phyloP scores from a whole-genome alignment of 2,888 invertebrate genomes.

The Ochlodes sylvanus region DNA sequence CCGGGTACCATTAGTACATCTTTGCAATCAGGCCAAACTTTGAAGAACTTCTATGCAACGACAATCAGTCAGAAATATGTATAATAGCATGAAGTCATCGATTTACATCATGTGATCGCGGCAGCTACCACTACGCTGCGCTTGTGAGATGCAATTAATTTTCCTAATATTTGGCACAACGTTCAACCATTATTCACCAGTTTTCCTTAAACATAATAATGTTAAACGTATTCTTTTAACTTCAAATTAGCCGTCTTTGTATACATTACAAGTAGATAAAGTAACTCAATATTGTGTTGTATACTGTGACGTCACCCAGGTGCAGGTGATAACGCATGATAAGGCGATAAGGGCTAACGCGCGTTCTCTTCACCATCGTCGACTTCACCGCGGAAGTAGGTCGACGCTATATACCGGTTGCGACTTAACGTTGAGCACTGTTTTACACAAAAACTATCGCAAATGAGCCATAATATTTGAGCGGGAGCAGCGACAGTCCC shows the following conservation, averaged over 20 bases:
- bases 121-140: not conserved
- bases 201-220: not conserved
- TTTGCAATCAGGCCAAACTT: not conserved
- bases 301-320: constrained; percentile 65
- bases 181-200: not conserved
- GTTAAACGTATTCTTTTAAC: not conserved
- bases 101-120: too few species aligned
- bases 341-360: constrained; percentile 52
- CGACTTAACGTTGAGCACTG: not conserved
- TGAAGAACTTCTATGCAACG: too few species aligned
- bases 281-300: constrained; percentile 3
- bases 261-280: constrained; percentile 1
- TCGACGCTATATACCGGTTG: constrained; percentile 29
- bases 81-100: too few species aligned
- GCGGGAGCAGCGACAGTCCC: constrained; percentile 48
- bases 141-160: not conserved
- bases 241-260: constrained; percentile 1
- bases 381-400: constrained; percentile 33
- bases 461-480: too few species aligned
- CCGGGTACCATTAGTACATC: not conserved
- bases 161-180: not conserved
- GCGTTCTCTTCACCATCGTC: constrained; percentile 28
- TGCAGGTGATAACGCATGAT: constrained; percentile 61
- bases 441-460: too few species aligned
- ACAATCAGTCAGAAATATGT: too few species aligned